These are phyloP conservation scores for Hormaphis cornu DNA, from an alignment of 1,140 invertebrate species.

Conservation along the genomic window DNA sequence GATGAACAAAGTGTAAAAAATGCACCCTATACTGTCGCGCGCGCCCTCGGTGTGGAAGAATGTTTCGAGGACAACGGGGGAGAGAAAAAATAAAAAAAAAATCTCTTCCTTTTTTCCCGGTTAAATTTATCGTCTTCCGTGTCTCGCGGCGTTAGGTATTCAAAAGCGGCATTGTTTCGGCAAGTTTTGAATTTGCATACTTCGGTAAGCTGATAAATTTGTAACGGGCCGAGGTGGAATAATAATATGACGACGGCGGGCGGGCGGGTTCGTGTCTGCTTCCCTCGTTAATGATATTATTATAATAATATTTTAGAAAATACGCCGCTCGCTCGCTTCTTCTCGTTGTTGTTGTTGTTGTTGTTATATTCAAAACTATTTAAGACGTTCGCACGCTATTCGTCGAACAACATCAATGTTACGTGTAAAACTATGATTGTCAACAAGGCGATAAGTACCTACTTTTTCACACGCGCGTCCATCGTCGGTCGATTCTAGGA, in stretches of 20 bases:
- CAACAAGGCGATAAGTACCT: no score
- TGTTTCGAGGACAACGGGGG: slow-evolving; percentile 1
- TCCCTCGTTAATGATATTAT: not conserved
- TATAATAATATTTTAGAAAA: no score
- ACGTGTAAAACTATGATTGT: not conserved
- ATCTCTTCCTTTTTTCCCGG: not conserved
- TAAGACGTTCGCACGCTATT: not conserved
- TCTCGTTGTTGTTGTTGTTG: not conserved
- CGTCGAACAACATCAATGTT: not conserved
- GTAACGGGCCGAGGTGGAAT: not conserved
- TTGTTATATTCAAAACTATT: slow-evolving; percentile 23
- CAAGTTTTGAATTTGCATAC: slow-evolving; percentile 30
- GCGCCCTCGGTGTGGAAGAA: no score
- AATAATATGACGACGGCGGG: not conserved
- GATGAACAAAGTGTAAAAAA: no score
- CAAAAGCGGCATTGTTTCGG: not conserved
- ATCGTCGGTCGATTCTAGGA: no score
- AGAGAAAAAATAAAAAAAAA: not conserved
- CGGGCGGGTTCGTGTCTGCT: not conserved
- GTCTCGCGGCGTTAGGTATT: not conserved
- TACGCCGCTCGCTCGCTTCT: not conserved
- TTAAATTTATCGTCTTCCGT: slow-evolving; percentile 11
- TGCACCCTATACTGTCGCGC: no score
- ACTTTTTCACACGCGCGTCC: no score
- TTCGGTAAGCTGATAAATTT: slow-evolving; percentile 30